Percentiles rank a stretch among this genome's conserved stretches.
These are phyloP conservation scores for Microcebus griseorufus DNA, from an alignment of 2,113 vertebrate genomes.

Conservation along the genomic window DNA sequence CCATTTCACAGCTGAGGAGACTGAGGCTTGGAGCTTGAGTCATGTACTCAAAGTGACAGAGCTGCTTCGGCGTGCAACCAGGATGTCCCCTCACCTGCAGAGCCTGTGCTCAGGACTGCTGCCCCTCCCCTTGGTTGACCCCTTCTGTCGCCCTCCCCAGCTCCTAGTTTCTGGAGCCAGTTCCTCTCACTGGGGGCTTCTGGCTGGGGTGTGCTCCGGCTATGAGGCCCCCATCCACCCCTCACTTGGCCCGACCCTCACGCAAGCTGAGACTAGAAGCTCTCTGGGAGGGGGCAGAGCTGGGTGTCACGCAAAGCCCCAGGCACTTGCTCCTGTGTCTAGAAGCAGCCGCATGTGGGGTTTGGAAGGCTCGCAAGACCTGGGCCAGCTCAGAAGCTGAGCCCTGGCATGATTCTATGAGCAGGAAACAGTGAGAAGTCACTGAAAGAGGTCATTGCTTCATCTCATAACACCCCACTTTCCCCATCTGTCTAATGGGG, in stretches of 20 bases:
- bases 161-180: fast-evolving
- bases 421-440: no score
- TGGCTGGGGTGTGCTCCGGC: fast-evolving
- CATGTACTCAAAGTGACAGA: neutral
- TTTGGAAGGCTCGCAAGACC: neutral
- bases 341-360: no score
- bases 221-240: neutral
- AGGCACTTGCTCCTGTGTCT: neutral
- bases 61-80: neutral
- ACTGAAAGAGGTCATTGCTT: neutral
- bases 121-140: neutral
- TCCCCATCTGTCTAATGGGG: neutral
- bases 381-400: neutral
- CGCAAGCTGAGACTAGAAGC: neutral
- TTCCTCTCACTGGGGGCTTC: no score
- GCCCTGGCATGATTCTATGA: neutral
- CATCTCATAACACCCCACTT: neutral
- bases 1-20: neutral
- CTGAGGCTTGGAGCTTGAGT: neutral
- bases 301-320: no score
- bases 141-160: neutral
- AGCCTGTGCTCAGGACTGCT: neutral
- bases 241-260: neutral
- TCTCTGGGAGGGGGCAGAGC: neutral
- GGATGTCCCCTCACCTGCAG: neutral